Conservation (phyloP, 2,888 invertebrate species). For the Lamproptera curius region DNA sequence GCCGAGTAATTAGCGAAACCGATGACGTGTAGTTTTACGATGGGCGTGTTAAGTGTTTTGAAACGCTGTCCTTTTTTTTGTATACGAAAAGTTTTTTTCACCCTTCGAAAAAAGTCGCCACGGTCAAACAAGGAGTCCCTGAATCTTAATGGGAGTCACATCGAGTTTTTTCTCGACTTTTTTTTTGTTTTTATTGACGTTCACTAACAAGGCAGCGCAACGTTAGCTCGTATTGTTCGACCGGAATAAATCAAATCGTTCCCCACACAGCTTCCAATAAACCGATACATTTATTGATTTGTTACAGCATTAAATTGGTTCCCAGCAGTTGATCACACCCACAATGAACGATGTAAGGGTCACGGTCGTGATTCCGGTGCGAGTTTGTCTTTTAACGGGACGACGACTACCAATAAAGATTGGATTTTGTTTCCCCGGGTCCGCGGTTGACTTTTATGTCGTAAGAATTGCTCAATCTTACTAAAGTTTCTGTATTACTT, state of each 20-base stretch:
- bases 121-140: slow-evolving; percentile 5
- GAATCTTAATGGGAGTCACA: slow-evolving; percentile 9
- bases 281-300: slow-evolving; percentile 78
- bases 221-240: slow-evolving; percentile 59
- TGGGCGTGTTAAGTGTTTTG: slow-evolving; percentile 53
- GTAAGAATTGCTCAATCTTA: slow-evolving; percentile 3
- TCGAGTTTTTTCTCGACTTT: slow-evolving; percentile 45
- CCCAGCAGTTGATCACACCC: slow-evolving; percentile 64
- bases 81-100: slow-evolving; percentile 15
- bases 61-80: slow-evolving; percentile 40
- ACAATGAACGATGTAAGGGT: slow-evolving; percentile 43
- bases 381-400: slow-evolving; percentile 17
- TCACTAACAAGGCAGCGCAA: slow-evolving; percentile 71
- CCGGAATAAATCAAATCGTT: slow-evolving; percentile 74
- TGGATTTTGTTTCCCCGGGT: slow-evolving; percentile 9
- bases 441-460: neutral
- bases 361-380: slow-evolving; percentile 48
- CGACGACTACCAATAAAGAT: slow-evolving; percentile 16
- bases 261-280: slow-evolving; percentile 74
- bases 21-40: slow-evolving; percentile 54
- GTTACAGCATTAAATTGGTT: slow-evolving; percentile 77
- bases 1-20: slow-evolving; percentile 72
- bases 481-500: neutral
- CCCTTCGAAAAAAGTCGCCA: neutral
- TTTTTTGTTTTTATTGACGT: no score